Base-by-base conservation (phyloP, 2,113 vertebrate species). In the Hipposideros armiger region DNA sequence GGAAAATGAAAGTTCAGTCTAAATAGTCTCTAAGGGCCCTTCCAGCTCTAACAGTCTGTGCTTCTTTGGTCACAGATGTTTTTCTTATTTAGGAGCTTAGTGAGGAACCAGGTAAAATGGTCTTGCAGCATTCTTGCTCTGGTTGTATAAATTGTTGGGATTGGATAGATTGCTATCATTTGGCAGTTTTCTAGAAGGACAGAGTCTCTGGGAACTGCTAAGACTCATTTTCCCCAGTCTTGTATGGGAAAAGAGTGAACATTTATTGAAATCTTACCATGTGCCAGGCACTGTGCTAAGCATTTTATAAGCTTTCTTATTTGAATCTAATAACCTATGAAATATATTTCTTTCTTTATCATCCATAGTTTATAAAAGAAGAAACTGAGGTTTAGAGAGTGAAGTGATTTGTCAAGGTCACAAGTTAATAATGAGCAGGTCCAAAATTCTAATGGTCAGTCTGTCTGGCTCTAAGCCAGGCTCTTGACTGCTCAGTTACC, bases 341-440 rank as follows among this genome's bases (percentile, higher is more conserved):
- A 67, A 42, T 66, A 86, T 40, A 16, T 76, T 16, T 32, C 36
- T 64, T 72, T 73, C 72, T 36, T 36, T 36, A 36, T 36, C 45
- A 85, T 36, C 22, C 13, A 24, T 42, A n/a, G 42, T 82, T 62
- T 62, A 56, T 19, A 26, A 45, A 89, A 84, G 17, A 83, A 77
- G 67, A 70, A 76, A 56, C 80, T 54, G 58, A 82, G 17, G 10
- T 10, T 64, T 93, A 40, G 47, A 74, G 26, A 94, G 17, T 74
- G 52, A 78, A 94, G 32, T 74, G 52, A 78, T 66, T 89, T 85
- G 62, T 90, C n/a, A 73, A 84, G 40, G 86, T 70, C 50, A 54
- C 36, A 87, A 52, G 22, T 42, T 69, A 70, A 19, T 76, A 24
- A 60, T 10, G 20, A 83, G 13, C 45, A 54, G 13, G 24, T 19